Evolutionary conservation across 35 echinoderm and acorn worm species (phyloP), one percentile per base, ranked within the genome.

Genomic region (Hemicentrotus pulcherrimus): DNA sequence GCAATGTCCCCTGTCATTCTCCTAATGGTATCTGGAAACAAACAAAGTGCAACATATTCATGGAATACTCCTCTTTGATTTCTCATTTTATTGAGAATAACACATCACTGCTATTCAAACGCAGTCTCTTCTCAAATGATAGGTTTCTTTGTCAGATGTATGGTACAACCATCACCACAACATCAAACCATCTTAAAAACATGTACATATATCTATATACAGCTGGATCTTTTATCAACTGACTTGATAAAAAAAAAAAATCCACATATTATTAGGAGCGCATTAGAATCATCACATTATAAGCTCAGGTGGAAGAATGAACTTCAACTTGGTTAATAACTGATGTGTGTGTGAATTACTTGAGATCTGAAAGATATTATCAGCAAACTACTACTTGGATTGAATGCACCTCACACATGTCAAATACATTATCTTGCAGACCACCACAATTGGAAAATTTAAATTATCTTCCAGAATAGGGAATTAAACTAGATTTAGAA

Each of bases 121-220:
- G 65, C 19, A n/a, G 2, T 78, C 65, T 78, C 5, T 78, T n/a
- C 65, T 28, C 65, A 78, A 78, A 78, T n/a, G 28, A 78, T 78
- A 18, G 65, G 7, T 78, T 78, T n/a, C 65, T 28, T 78, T 28
- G 65, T 22, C n/a, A 78, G 65, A 78, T 78, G 65, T n/a, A 78
- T 78, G 18, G 65, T 22, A 28, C 65, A 78, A 30, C 28, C 19
- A 78, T n/a, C 19, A 6, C 19, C 65, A 28, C 7, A 15, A 78
- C 65, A n/a, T 78, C 65, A n/a, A 78, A 78, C 24, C 50, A 78
- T n/a, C 28, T 78, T 78, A 78, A 78, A 70, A 78, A 78, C 65
- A 78, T 78, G 28, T 78, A 78, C 19, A 78, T 78, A 78, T 78
- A 70, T 70, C 61, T 70, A 78, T 78, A 78, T 78, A 78, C 65